Conservation (phyloP, 1,140 invertebrate genomes). For the Spodoptera litura region DNA sequence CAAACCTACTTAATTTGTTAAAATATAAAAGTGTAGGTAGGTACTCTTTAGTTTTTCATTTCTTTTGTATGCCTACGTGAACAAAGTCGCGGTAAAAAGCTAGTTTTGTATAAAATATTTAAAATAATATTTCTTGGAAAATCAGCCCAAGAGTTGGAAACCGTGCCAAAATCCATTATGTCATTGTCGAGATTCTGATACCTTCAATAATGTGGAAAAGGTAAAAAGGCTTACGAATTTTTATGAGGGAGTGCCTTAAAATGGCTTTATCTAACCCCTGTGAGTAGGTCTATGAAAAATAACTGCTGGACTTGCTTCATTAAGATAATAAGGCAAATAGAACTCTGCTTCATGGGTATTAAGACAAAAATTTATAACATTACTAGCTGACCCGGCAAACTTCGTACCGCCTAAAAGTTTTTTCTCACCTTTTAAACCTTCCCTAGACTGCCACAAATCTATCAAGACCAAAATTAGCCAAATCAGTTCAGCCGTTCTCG, state of each 20-base stretch:
- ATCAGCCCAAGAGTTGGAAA: background rate
- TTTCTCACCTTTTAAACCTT: no score
- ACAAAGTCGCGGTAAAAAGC: background rate
- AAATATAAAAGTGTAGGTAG: background rate
- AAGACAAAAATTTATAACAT: no score
- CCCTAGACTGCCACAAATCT: no score
- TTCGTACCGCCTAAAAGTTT: no score
- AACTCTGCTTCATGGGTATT: no score
- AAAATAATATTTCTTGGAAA: background rate
- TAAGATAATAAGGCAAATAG: no score
- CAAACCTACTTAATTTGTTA: no score
- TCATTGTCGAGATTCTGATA: conserved; percentile 10
- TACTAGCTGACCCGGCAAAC: no score
- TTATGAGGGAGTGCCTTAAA: background rate
- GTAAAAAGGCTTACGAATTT: background rate
- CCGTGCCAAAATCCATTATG: conserved; percentile 9
- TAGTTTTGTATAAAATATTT: conserved; percentile 2
- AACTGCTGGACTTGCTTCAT: no score
- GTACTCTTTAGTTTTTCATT: background rate
- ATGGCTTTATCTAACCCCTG: background rate
- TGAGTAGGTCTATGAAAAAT: no score
- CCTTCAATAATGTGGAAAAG: conserved; percentile 1
- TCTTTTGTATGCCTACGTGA: background rate
- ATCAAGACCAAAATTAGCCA: no score
- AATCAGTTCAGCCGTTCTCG: no score